Conservation (phyloP, 2,113 vertebrate genomes). For the Pyrgilauda ruficollis region DNA sequence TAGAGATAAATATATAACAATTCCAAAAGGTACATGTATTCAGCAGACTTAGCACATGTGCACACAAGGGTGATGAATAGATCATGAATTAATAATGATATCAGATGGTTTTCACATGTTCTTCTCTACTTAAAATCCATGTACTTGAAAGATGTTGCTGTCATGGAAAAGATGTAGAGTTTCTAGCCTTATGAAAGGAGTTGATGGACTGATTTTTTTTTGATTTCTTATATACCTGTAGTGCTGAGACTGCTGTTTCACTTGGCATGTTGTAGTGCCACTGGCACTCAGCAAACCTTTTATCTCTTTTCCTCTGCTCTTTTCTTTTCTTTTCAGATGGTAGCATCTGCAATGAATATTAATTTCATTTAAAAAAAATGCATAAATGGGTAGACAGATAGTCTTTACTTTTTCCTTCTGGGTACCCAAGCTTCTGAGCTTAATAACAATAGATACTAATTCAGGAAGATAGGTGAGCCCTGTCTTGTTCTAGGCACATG, state of each 20-base stretch:
- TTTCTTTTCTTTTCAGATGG: not conserved
- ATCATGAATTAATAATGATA: conserved; percentile 39
- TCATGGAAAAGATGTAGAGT: conserved; percentile 18
- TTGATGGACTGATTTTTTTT: conserved; percentile 20
- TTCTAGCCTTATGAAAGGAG: not conserved
- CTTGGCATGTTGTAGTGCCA: not conserved
- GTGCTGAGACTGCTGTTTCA: conserved; percentile 41
- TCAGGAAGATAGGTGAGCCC: not conserved
- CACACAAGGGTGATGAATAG: not conserved
- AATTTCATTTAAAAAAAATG: not conserved
- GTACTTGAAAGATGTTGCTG: conserved; percentile 40
- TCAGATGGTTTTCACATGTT: conserved; percentile 29
- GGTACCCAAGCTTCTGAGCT: not conserved
- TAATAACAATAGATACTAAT: not conserved
- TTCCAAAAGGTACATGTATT: not conserved
- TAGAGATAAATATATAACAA: not conserved
- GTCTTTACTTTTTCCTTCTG: conserved; percentile 21
- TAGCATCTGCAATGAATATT: conserved; percentile 32
- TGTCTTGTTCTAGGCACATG: not conserved
- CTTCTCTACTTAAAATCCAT: not conserved
- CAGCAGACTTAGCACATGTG: not conserved
- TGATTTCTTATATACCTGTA: conserved; percentile 1
- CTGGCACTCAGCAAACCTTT: conserved; percentile 46
- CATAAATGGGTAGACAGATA: not conserved
- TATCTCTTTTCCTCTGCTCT: conserved; percentile 30